Conservation (phyloP, 1,140 invertebrate species). For the Penaeus indicus region DNA sequence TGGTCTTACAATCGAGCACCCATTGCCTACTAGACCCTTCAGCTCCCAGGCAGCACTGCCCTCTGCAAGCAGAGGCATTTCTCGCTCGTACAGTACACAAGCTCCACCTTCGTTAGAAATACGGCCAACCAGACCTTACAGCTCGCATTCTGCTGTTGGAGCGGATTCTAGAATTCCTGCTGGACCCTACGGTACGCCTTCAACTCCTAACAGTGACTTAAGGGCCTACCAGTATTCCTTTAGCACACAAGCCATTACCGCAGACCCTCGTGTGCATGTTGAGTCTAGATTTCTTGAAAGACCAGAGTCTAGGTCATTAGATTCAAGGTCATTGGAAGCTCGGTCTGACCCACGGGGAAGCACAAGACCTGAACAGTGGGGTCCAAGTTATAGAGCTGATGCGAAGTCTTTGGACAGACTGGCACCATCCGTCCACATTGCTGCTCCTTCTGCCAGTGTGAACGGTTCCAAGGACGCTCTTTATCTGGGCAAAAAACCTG, state of each 20-base stretch:
- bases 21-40: conserved; percentile 8
- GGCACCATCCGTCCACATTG: conserved; percentile 58
- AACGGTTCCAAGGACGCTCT: conserved; percentile 58
- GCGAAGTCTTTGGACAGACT: conserved; percentile 46
- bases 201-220: conserved; percentile 10
- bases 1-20: conserved; percentile 5
- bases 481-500: conserved; percentile 35
- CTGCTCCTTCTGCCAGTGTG: conserved; percentile 37
- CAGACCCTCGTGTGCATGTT: conserved; percentile 25
- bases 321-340: too few species aligned
- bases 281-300: conserved; percentile 38
- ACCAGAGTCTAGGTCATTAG: not conserved
- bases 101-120: conserved; percentile 31
- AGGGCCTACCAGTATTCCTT: conserved; percentile 13
- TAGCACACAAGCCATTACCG: conserved; percentile 15
- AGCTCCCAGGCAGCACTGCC: not conserved
- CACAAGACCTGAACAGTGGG: conserved; percentile 35
- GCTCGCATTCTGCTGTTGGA: conserved; percentile 13
- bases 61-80: not conserved
- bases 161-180: conserved; percentile 8
- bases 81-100: conserved; percentile 27
- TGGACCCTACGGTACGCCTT: conserved; percentile 19
- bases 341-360: conserved; percentile 48
- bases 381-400: conserved; percentile 40
- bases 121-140: conserved; percentile 30